A percentile compares a stretch with the other conserved stretches of the same genome.
phyloP scores from a whole-genome alignment of 2,888 invertebrate species.

The Malthinus seriepunctatus region DNA sequence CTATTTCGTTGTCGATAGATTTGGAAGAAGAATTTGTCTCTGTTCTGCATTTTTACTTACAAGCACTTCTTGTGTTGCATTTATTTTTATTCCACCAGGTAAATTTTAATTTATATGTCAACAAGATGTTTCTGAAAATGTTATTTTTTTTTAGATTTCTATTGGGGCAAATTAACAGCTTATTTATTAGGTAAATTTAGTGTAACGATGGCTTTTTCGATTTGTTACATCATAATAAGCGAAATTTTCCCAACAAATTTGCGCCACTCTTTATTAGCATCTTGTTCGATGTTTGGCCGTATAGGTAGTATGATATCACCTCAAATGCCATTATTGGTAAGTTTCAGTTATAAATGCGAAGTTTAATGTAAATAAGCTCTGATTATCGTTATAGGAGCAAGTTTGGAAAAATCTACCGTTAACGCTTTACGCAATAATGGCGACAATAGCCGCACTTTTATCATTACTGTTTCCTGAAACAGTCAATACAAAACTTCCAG shows the following conservation, averaged over 20 bases:
- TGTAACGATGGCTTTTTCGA: slow-evolving; percentile 67
- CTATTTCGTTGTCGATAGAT: slow-evolving; percentile 64
- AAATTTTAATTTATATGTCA: slow-evolving; percentile 37
- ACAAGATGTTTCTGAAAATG: neutral
- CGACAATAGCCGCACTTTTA: slow-evolving; percentile 63
- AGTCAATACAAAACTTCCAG: slow-evolving; percentile 64
- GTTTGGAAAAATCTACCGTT: slow-evolving; percentile 61
- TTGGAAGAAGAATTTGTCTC: slow-evolving; percentile 67
- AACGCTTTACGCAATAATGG: slow-evolving; percentile 66
- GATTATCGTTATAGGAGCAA: slow-evolving; percentile 41
- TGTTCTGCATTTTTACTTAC: slow-evolving; percentile 66
- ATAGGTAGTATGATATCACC: slow-evolving; percentile 69
- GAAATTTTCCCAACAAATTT: slow-evolving; percentile 70
- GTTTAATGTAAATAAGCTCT: neutral
- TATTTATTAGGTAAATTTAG: slow-evolving; percentile 67
- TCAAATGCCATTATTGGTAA: slow-evolving; percentile 68
- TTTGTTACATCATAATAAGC: slow-evolving; percentile 68
- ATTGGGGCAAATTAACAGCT: slow-evolving; percentile 57
- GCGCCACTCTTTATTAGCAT: slow-evolving; percentile 64
- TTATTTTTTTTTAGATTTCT: slow-evolving; percentile 58
- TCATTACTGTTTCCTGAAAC: slow-evolving; percentile 73
- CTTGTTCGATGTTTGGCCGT: slow-evolving; percentile 68
- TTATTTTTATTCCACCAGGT: slow-evolving; percentile 64
- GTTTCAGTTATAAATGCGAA: slow-evolving; percentile 29
- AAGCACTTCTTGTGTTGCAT: slow-evolving; percentile 61